Evolutionary conservation across 1,140 invertebrate species (phyloP), one percentile per base, ranked within the genome.

Genomic region (Diabrotica virgifera): DNA sequence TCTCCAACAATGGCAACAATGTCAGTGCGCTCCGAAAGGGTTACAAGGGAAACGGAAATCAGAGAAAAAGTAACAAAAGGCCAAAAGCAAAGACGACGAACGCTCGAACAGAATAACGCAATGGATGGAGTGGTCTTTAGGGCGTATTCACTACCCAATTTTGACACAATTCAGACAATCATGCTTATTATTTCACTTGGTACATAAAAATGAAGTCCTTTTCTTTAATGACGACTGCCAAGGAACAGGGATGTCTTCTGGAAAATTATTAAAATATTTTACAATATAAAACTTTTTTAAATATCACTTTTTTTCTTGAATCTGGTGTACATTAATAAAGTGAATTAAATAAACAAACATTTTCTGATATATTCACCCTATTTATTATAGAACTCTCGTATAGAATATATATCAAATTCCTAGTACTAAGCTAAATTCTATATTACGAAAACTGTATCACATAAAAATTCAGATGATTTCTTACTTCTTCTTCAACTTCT

Each of bases 21-120:
- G 9, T 54, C 40, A 62, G 40, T 36, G 51, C 59, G 40, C 59
- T 61, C 36, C 64, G 62, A 69, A 71, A 71, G 69, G 69, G 69
- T 71, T 71, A 64, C 67, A 66, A 68, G 64, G 63, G 60, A 68
- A 71, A 64, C 69, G 69, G 69, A 71, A 71, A 69, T 71, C 67
- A 71, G 66, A 60, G 59, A 71, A 71, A 69, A 65, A 69, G 57
- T 67, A 60, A 68, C 69, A 70, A 68, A 70, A 65, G 60, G 50
- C 59, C 40, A 46, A 46, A 46, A 46, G 40, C 40, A 46, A 46
- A 46, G 40, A 67, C 60, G 65, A 65, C 65, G 65, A 63, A 55
- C 65, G 53, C 50, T 62, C 52, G 64, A 66, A 69, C 56, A 61
- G 64, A 69, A 69, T 69, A 69, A 63, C 59, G 67, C 67, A 62